phyloP scores from a whole-genome alignment of 2,888 invertebrate species.

The Andrena fulva region DNA sequence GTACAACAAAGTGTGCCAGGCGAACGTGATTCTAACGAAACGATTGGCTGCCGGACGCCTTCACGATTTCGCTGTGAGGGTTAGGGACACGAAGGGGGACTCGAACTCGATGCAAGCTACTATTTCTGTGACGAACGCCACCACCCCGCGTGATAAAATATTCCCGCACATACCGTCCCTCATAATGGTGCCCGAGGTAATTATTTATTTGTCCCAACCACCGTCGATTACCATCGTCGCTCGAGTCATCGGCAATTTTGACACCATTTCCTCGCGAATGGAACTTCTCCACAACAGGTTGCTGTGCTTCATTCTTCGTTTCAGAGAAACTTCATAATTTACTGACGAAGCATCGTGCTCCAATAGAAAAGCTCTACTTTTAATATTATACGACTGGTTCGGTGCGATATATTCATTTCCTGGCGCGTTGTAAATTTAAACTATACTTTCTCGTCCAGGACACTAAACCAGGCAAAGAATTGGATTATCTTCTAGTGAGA shows the following conservation, averaged over 20 bases:
- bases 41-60: conserved; percentile 92
- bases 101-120: conserved; percentile 91
- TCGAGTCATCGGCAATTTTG: background rate
- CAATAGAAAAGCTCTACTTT: too few species aligned
- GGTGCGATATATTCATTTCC: too few species aligned
- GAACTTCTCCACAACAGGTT: too few species aligned
- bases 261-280: background rate
- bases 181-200: conserved; percentile 91
- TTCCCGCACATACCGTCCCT: conserved; percentile 93
- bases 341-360: too few species aligned
- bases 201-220: conserved; percentile 41
- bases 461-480: conserved; percentile 91
- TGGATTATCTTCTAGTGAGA: conserved; percentile 92
- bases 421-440: too few species aligned
- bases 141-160: conserved; percentile 92
- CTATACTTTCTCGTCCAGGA: conserved; percentile 85
- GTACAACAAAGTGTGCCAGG: conserved; percentile 95
- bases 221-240: conserved; percentile 6
- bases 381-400: too few species aligned
- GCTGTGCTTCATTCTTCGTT: too few species aligned
- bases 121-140: conserved; percentile 93
- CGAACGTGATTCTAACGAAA: conserved; percentile 92
- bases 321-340: too few species aligned
- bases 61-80: conserved; percentile 91
- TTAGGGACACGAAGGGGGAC: conserved; percentile 92